Evolutionary conservation across 2,113 vertebrate genomes (phyloP), one percentile per base, ranked within the genome.

Genomic region (Lepus americanus): DNA sequence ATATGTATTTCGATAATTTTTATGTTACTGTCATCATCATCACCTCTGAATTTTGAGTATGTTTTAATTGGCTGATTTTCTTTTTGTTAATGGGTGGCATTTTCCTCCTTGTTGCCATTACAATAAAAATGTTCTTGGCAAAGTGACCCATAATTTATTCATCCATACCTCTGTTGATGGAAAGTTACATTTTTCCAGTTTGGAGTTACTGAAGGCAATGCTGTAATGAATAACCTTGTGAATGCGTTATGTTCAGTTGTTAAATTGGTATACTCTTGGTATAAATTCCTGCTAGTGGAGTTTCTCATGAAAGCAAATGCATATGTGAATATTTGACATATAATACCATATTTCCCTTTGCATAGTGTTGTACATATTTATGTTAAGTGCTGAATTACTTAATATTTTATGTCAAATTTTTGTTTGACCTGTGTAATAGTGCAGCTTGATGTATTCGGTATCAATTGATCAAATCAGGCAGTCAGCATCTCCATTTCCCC

Each of bases 11-110:
- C 81, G 53, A 61, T 85, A 64, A 20, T 79, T 95, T 92, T 33
- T 84, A 14, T 44, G 19, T 72, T 33, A 14, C 72, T 84, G 20
- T 84, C 7, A n/a, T 59, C 53, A 77, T 51, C 25, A 51, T 95
- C n/a, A 77, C n/a, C 13, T 69, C 6, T 78, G 53, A 67, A 33
- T 89, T 84, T 23, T 39, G 44, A 53, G 3, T 83, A n/a, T 89
- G 64, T 89, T 89, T 95, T 53, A 79, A 51, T 55, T 83, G 78
- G 69, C 31, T 69, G 83, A 87, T 81, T 95, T 87, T 94, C 61
- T 84, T 92, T 25, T 69, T 83, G 72, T 25, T 53, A 70, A 29
- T 44, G 31, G 55, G 31, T 69, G 31, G 31, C 22, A 17, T n/a
- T 76, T 64, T 76, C 59, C 11, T 44, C 36, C 39, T 70, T 61